Conservation (phyloP, 2,797 vertebrate genomes). For the Erethizon dorsatum region DNA sequence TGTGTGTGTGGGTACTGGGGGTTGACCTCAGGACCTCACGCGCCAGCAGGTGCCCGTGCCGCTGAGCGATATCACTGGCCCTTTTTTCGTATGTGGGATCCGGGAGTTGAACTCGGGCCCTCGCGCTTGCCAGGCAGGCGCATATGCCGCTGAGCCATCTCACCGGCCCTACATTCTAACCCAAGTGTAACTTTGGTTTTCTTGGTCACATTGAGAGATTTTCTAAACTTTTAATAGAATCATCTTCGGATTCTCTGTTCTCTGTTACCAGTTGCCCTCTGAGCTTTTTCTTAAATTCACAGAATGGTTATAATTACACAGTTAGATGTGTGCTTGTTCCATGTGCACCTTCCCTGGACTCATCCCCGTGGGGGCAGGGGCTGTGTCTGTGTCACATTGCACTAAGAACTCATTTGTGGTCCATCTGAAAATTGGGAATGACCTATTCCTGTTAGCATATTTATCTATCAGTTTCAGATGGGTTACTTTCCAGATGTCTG, state of each 20-base stretch:
- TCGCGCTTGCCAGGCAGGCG: too few relatives aligned
- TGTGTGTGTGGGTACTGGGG: too few relatives aligned
- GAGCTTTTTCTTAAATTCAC: neutral
- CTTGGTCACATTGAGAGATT: slow-evolving; percentile 26
- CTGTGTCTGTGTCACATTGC: neutral
- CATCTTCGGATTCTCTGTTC: neutral
- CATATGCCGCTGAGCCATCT: too few relatives aligned
- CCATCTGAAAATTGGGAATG: neutral
- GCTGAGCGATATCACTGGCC: too few relatives aligned
- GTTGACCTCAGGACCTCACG: too few relatives aligned
- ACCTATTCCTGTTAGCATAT: neutral
- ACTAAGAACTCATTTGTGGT: neutral
- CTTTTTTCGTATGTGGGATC: too few relatives aligned
- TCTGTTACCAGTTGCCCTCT: neutral
- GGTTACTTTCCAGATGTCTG: neutral
- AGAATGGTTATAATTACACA: neutral
- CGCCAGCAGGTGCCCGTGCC: too few relatives aligned
- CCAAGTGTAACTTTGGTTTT: neutral
- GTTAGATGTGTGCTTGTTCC: neutral
- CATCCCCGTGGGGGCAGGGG: neutral
- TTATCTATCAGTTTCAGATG: neutral
- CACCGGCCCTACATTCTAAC: neutral
- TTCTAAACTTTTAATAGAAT: slow-evolving; percentile 16
- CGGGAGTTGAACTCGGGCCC: too few relatives aligned
- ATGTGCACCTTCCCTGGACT: neutral